Conservation (phyloP, 2,113 vertebrate genomes). For the Solea solea region DNA sequence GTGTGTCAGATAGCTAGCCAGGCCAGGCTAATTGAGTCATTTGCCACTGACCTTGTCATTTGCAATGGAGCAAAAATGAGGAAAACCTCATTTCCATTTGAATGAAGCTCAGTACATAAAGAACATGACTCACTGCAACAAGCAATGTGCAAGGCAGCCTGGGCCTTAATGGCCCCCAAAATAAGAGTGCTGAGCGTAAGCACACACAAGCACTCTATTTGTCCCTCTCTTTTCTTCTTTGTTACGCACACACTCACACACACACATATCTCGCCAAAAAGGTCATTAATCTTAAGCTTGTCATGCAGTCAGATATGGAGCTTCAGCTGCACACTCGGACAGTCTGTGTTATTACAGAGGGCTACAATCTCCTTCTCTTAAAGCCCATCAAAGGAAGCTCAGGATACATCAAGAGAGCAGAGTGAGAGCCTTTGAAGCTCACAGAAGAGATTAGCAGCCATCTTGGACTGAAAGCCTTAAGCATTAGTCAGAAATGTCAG, state of each 20-base stretch:
- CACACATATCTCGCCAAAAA: slow-evolving; percentile 36
- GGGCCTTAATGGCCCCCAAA: slow-evolving; percentile 61
- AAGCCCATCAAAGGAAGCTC: slow-evolving; percentile 74
- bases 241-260: slow-evolving; percentile 20
- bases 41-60: slow-evolving; percentile 68
- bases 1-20: slow-evolving; percentile 33
- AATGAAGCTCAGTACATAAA: slow-evolving; percentile 63
- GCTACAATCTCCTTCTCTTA: slow-evolving; percentile 61
- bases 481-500: slow-evolving; percentile 59
- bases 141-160: slow-evolving; percentile 19
- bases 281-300: slow-evolving; percentile 66
- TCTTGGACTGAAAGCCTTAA: slow-evolving; percentile 54
- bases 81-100: slow-evolving; percentile 70
- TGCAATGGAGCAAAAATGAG: slow-evolving; percentile 60
- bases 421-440: slow-evolving; percentile 72
- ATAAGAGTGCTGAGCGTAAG: slow-evolving; percentile 45
- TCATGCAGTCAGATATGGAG: slow-evolving; percentile 48
- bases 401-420: slow-evolving; percentile 59
- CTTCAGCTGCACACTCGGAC: slow-evolving; percentile 29
- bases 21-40: slow-evolving; percentile 66
- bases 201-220: slow-evolving; percentile 34
- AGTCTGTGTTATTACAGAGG: slow-evolving; percentile 56
- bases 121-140: slow-evolving; percentile 63
- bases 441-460: slow-evolving; percentile 62
- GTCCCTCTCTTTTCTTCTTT: slow-evolving; percentile 10